Evolutionary conservation across 2,888 invertebrate species (phyloP).

Genomic region (Allygus modestus): DNA sequence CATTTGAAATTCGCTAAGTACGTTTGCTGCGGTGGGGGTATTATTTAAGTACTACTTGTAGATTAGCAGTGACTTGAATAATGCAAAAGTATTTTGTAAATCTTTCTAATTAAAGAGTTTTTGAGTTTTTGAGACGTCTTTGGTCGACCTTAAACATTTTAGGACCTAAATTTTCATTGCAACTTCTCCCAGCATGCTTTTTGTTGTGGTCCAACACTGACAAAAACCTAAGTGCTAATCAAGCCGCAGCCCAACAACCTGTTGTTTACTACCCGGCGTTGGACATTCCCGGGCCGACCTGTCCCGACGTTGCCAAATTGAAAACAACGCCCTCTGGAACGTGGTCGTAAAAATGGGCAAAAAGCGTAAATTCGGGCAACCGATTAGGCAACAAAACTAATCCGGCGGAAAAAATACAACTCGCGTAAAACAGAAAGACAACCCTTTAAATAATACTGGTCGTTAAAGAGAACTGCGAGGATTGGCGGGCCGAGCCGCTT

Average conservation of each 20-base stretch:
- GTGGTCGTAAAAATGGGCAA: conserved; percentile 17
- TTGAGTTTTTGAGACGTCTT: too few species aligned
- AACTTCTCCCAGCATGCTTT: too few species aligned
- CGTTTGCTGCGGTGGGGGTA: too few species aligned
- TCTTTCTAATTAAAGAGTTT: too few species aligned
- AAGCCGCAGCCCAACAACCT: not conserved
- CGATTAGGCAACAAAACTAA: conserved; percentile 48
- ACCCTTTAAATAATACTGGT: conserved; percentile 47
- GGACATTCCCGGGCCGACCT: not conserved
- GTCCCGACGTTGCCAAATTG: conserved; percentile 29
- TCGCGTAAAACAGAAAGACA: conserved; percentile 44
- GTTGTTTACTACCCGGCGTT: not conserved
- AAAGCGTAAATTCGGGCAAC: conserved; percentile 34
- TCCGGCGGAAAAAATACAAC: conserved; percentile 35
- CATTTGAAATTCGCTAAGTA: too few species aligned
- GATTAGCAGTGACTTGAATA: too few species aligned
- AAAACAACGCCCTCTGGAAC: conserved; percentile 31
- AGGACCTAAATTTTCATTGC: too few species aligned
- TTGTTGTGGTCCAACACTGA: too few species aligned
- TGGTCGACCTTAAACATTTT: too few species aligned
- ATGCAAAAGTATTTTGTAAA: too few species aligned
- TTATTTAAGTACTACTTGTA: too few species aligned
- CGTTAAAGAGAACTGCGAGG: conserved; percentile 33
- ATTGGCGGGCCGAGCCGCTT: conserved; percentile 17
- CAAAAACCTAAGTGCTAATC: not conserved